A percentile compares a stretch with the other conserved stretches of the same genome.
phyloP scores from a whole-genome alignment of 2,888 invertebrate species.

The Xestoiulus laeticollis region DNA sequence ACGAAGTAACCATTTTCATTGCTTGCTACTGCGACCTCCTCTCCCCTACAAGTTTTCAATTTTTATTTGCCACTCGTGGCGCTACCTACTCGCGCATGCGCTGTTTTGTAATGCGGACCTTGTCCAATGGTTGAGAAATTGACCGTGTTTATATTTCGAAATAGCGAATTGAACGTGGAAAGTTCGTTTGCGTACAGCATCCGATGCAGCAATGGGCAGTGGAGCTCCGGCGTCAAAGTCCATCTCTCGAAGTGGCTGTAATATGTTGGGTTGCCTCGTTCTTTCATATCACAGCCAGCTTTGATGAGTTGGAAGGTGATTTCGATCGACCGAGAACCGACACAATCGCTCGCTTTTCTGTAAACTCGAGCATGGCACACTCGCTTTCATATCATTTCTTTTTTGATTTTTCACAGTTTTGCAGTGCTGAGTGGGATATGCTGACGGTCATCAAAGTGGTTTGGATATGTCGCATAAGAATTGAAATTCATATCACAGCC shows the following conservation, averaged over 20 bases:
- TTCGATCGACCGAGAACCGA: not conserved
- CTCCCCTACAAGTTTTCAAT: too few species aligned
- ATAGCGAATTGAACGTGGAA: not conserved
- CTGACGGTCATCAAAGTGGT: slow-evolving; percentile 83
- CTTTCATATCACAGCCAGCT: slow-evolving; percentile 95
- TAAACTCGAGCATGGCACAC: not conserved
- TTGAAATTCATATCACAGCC: slow-evolving; percentile 87
- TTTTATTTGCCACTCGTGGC: too few species aligned
- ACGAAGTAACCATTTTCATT: too few species aligned
- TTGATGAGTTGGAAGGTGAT: slow-evolving; percentile 81
- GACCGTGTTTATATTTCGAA: too few species aligned
- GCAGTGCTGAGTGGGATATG: slow-evolving; percentile 56
- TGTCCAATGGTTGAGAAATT: too few species aligned
- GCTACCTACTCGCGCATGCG: too few species aligned
- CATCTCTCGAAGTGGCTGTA: slow-evolving; percentile 85
- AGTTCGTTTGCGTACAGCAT: not conserved
- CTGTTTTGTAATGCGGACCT: too few species aligned
- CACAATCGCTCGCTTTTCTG: slow-evolving; percentile 50
- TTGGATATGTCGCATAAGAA: slow-evolving; percentile 76
- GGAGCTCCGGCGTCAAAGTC: slow-evolving; percentile 41
- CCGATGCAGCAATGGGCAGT: slow-evolving; percentile 59
- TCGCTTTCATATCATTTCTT: not conserved
- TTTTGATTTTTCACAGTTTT: not conserved
- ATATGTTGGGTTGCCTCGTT: slow-evolving; percentile 69
- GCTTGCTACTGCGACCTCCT: too few species aligned